Evolutionary conservation across 2,888 invertebrate genomes (phyloP), one percentile per base, ranked within the genome.

Genomic region (Cosmia pyralina): DNA sequence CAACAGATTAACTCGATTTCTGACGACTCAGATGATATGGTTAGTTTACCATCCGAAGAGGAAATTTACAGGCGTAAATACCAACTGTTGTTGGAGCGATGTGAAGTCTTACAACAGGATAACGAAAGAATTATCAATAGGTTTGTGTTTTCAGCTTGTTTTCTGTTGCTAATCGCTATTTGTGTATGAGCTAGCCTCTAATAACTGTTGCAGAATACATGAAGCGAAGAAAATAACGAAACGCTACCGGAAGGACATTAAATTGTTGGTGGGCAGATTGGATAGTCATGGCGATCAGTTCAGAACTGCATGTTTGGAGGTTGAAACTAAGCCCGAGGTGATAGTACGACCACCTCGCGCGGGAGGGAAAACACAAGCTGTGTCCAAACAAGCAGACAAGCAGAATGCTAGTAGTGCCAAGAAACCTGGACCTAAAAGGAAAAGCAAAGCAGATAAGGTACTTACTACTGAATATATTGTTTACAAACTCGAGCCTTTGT

Each of bases 61-160:
- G 97, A 97, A 90, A 95, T 97, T 90, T 97, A 98, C 91, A 97
- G 97, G 88, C 97, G 97, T 91, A 98, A 98, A 94, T 98, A 97
- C 92, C 97, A 97, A 92, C 93, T 98, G 87, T 93, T 98, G 74
- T 92, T 97, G 82, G 97, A 98, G 91, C 97, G 97, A 96, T 98
- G 98, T 93, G 97, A 97, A 94, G 97, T 97, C 85, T 95, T 98
- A 84, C 98, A 98, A 90, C 97, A 98, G 96, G 97, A 98, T 90
- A 98, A 98, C 92, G 98, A 98, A 91, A 96, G 97, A 92, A 95
- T 98, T 83, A 97, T 98, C 74, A 97, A 97, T 93, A 97, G 97
- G 97, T 97, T 90, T 88, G 92, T 91, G 87, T 90, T 90, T 86
- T 81, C 64, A 81, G 60, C 75, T 77, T 82, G 84, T 84, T 85